These are phyloP conservation scores for Dendrolimus punctatus DNA, from an alignment of 1,140 invertebrate species.

Conservation along the genomic window DNA sequence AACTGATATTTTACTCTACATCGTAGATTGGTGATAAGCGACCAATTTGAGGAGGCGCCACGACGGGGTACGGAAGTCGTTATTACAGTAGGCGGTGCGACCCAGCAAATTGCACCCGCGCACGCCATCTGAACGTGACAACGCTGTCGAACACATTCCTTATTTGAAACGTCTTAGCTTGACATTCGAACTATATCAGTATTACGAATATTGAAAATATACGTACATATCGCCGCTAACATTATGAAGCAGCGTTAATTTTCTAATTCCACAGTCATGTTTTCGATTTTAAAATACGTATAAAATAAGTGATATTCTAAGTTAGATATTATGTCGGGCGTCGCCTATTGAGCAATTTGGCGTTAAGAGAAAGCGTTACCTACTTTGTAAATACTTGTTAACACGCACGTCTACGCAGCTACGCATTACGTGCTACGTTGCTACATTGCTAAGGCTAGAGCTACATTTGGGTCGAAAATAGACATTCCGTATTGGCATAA, in stretches of 20 bases:
- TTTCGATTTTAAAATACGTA: no score
- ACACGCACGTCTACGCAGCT: conserved; percentile 9
- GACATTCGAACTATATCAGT: conserved; percentile 47
- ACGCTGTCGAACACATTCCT: conserved; percentile 61
- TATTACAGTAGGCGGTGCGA: conserved; percentile 68
- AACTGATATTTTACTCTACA: conserved; percentile 59
- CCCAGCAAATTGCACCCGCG: conserved; percentile 56
- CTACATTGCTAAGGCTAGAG: background rate
- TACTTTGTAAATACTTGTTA: conserved; percentile 12
- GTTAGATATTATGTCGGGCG: conserved; percentile 8
- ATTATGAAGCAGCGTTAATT: no score
- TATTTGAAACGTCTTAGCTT: conserved; percentile 63
- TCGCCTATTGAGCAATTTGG: conserved; percentile 14
- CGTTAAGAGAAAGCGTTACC: conserved; percentile 11
- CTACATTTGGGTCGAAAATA: no score
- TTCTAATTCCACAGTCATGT: no score
- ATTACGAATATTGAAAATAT: conserved; percentile 40
- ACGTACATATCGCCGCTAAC: background rate
- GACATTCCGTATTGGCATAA: no score
- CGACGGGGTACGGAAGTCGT: conserved; percentile 68
- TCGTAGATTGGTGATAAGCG: conserved; percentile 69
- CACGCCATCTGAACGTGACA: conserved; percentile 68
- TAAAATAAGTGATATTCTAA: no score
- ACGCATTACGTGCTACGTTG: conserved; percentile 8
- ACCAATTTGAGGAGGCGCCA: conserved; percentile 69